phyloP scores from a whole-genome alignment of 2,113 vertebrate genomes.

The Todiramphus saurophagus region DNA sequence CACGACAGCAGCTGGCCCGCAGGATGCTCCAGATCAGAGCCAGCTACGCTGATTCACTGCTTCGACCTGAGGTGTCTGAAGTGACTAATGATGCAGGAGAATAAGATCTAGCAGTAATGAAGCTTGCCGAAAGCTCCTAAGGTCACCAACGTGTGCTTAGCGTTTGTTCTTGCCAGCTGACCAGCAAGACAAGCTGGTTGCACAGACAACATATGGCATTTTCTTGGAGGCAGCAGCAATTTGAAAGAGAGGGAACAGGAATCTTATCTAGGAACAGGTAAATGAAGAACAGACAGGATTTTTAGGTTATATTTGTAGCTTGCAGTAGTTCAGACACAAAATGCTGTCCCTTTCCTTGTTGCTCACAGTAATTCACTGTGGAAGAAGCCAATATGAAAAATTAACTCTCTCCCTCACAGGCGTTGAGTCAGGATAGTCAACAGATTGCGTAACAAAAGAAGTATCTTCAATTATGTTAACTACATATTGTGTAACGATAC shows the following conservation, averaged over 20 bases:
- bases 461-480: not conserved
- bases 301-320: not conserved
- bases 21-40: not conserved
- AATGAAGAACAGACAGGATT: not conserved
- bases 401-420: not conserved
- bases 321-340: not conserved
- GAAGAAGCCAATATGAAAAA: not conserved
- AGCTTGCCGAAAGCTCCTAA: not conserved
- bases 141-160: not conserved
- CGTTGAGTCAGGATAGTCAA: not conserved
- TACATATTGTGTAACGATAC: not conserved
- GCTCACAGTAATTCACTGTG: not conserved
- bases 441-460: constrained; percentile 33
- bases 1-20: not conserved
- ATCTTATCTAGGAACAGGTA: not conserved
- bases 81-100: not conserved
- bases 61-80: not conserved
- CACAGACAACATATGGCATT: fast-evolving
- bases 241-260: not conserved
- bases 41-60: not conserved
- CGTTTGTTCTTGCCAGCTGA: not conserved
- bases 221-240: not conserved
- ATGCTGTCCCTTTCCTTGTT: not conserved
- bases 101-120: not conserved
- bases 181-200: not conserved